Evolutionary conservation across 2,797 vertebrate species (phyloP).

Genomic region (Sebastes oblongus): DNA sequence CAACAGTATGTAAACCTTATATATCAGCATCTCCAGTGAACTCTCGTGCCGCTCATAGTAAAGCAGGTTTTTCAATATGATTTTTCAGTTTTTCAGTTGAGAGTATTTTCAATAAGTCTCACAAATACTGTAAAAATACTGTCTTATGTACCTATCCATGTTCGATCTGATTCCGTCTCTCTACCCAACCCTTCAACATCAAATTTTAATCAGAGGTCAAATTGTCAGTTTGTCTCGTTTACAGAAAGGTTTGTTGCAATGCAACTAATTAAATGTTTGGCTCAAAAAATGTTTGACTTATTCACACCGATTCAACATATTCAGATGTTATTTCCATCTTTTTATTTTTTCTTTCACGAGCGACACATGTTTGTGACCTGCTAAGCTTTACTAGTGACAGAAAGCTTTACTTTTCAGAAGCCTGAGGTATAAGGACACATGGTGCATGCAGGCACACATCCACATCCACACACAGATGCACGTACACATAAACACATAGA

Average conservation of each 20-base stretch:
- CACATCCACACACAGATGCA: conserved; percentile 1
- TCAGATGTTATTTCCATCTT: not conserved
- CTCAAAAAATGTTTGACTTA: not conserved
- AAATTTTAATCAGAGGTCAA: not conserved
- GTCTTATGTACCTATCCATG: too few species aligned
- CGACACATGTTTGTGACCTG: not conserved
- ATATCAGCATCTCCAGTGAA: not conserved
- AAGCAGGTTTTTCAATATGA: not conserved
- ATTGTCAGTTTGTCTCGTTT: not conserved
- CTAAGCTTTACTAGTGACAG: not conserved
- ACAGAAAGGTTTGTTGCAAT: not conserved
- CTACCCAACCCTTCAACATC: not conserved
- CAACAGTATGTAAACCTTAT: not conserved
- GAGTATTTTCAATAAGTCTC: not conserved
- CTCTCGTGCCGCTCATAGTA: not conserved
- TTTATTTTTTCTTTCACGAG: not conserved
- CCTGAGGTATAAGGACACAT: not conserved
- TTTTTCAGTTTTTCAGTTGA: not conserved
- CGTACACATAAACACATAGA: conserved; percentile 6
- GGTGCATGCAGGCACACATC: not conserved
- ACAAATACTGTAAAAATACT: not conserved
- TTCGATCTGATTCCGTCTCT: not conserved
- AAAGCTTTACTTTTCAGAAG: conserved; percentile 1
- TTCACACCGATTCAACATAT: not conserved
- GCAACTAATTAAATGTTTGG: not conserved